phyloP scores from a whole-genome alignment of 2,113 vertebrate genomes.

The Heptranchias perlo region DNA sequence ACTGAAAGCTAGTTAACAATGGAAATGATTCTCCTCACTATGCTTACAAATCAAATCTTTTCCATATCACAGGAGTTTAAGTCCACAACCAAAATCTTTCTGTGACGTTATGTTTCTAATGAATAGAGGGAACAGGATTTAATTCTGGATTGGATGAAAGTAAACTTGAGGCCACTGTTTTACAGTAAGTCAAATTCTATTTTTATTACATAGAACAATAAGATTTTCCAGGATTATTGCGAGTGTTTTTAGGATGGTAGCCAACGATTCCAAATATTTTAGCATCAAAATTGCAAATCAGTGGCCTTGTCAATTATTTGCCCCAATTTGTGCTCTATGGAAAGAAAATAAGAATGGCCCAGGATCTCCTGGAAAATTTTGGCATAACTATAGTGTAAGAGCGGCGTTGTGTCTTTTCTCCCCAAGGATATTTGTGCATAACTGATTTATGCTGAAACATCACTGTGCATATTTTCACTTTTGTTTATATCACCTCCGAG shows the following conservation, averaged over 20 bases:
- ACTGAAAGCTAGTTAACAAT: background rate
- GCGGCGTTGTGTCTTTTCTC: background rate
- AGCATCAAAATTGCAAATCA: background rate
- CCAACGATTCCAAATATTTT: background rate
- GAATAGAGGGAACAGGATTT: background rate
- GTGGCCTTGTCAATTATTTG: background rate
- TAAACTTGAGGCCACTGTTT: background rate
- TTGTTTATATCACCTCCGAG: background rate
- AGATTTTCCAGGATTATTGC: background rate
- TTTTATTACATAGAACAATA: background rate
- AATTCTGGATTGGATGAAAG: background rate
- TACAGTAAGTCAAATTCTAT: background rate
- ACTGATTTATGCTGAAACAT: background rate
- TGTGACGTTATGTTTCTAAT: background rate
- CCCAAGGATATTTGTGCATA: background rate
- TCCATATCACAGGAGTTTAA: background rate
- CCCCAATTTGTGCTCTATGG: too few species aligned
- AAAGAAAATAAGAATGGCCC: background rate
- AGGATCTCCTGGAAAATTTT: background rate
- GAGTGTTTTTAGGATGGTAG: background rate
- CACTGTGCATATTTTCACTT: background rate
- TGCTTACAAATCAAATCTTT: background rate
- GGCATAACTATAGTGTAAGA: background rate
- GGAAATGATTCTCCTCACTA: background rate
- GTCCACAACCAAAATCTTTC: background rate